Evolutionary conservation across 2,113 vertebrate species (phyloP).

Genomic region (Ailuropoda melanoleuca): DNA sequence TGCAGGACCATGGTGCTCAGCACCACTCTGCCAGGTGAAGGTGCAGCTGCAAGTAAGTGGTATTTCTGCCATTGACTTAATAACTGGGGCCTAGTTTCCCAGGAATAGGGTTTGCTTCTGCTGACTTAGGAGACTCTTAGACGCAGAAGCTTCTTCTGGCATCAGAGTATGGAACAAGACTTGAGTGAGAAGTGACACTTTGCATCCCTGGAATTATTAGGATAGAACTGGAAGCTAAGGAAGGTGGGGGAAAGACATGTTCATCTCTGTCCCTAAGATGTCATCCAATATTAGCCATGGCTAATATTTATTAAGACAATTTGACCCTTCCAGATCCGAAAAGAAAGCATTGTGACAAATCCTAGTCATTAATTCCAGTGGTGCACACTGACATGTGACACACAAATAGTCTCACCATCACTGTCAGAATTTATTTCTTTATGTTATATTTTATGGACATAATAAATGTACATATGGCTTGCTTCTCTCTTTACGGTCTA

Average conservation of each 20-base stretch:
- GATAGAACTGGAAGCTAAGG: not conserved
- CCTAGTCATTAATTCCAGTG: not conserved
- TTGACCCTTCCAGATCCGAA: not conserved
- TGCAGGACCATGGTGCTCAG: not conserved
- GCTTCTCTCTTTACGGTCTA: constrained; percentile 56
- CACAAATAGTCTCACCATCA: constrained; percentile 24
- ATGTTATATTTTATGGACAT: constrained; percentile 58
- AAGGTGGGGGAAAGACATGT: not conserved
- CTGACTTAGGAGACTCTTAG: not conserved
- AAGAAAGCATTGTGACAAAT: constrained; percentile 33
- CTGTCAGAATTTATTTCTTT: constrained; percentile 60
- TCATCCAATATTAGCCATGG: not conserved
- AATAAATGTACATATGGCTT: constrained; percentile 63
- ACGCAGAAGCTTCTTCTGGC: not conserved
- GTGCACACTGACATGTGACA: not conserved
- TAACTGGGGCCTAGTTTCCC: not conserved
- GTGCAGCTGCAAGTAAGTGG: not conserved
- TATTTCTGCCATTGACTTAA: not conserved
- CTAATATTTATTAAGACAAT: constrained; percentile 33
- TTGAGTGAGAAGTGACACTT: not conserved
- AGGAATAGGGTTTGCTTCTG: not conserved
- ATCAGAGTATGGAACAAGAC: not conserved
- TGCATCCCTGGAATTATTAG: not conserved
- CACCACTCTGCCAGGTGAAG: not conserved
- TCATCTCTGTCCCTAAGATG: not conserved